phyloP scores from a whole-genome alignment of 2,797 vertebrate species.

The Apodemus agrarius region DNA sequence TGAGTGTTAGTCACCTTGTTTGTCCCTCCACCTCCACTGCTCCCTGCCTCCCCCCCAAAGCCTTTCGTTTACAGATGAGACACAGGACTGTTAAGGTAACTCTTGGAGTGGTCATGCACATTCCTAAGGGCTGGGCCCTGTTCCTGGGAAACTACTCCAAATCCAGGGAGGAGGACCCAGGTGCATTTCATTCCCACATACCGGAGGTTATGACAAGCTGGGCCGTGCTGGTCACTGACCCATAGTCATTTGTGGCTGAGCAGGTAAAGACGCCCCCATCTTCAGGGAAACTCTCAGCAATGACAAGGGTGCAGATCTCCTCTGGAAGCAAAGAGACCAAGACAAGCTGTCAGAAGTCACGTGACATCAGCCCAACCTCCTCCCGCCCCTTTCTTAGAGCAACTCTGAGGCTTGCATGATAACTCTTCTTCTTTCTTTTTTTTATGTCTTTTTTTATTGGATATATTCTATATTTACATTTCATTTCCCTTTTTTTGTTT shows the following conservation, averaged over 20 bases:
- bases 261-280: slow-evolving; percentile 96
- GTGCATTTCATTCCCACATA: slow-evolving; percentile 69
- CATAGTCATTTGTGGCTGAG: slow-evolving; percentile 92
- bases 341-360: not conserved
- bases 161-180: not conserved
- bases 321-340: slow-evolving; percentile 87
- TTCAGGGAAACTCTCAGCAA: slow-evolving; percentile 97
- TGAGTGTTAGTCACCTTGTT: not conserved
- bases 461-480: too few relatives aligned
- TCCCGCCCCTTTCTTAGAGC: not conserved
- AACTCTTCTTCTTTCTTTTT: not conserved
- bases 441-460: too few relatives aligned
- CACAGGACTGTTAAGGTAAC: not conserved
- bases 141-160: not conserved
- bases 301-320: slow-evolving; percentile 98
- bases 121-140: not conserved
- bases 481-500: too few relatives aligned
- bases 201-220: slow-evolving; percentile 90
- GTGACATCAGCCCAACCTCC: not conserved
- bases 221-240: slow-evolving; percentile 92
- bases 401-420: not conserved
- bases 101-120: not conserved
- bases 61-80: not conserved
- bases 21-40: not conserved
- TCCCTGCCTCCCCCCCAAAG: not conserved